Percentiles rank a stretch among this genome's conserved stretches.
These are phyloP conservation scores for Perdita meconis DNA, from an alignment of 2,888 invertebrate species.

Conservation along the genomic window DNA sequence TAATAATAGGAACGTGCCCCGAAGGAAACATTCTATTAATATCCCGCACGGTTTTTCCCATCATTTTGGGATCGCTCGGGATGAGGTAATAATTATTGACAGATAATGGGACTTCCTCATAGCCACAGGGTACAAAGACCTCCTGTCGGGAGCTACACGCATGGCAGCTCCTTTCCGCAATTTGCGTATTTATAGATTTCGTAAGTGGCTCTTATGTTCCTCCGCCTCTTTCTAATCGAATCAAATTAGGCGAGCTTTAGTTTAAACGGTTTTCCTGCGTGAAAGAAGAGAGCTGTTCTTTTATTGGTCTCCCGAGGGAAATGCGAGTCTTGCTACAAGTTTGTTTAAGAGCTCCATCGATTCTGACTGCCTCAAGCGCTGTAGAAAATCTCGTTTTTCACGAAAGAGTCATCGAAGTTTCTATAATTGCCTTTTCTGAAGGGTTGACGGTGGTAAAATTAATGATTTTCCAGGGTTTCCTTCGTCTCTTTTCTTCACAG, in stretches of 20 bases:
- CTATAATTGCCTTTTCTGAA: too few species aligned
- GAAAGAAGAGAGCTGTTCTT: not conserved
- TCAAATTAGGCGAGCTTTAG: too few species aligned
- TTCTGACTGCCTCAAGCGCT: too few species aligned
- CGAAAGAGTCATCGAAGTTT: too few species aligned
- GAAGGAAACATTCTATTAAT: not conserved
- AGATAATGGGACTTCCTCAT: slow-evolving; percentile 14
- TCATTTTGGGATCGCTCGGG: not conserved
- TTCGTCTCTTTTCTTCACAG: too few species aligned
- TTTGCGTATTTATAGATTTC: slow-evolving; percentile 16
- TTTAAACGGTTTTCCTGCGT: not conserved
- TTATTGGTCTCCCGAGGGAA: not conserved
- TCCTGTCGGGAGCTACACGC: not conserved
- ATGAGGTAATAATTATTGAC: slow-evolving; percentile 37
- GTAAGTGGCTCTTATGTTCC: too few species aligned
- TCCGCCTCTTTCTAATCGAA: too few species aligned
- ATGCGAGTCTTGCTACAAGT: too few species aligned
- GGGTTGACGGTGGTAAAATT: too few species aligned
- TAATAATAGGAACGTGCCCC: not conserved
- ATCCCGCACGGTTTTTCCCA: not conserved
- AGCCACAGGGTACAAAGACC: not conserved
- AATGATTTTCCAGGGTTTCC: too few species aligned
- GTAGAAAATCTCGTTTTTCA: too few species aligned
- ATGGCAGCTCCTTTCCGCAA: not conserved
- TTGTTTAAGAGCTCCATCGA: too few species aligned